These are phyloP conservation scores for Hymenochirus boettgeri DNA, from an alignment of 2,113 vertebrate species.

Conservation along the genomic window DNA sequence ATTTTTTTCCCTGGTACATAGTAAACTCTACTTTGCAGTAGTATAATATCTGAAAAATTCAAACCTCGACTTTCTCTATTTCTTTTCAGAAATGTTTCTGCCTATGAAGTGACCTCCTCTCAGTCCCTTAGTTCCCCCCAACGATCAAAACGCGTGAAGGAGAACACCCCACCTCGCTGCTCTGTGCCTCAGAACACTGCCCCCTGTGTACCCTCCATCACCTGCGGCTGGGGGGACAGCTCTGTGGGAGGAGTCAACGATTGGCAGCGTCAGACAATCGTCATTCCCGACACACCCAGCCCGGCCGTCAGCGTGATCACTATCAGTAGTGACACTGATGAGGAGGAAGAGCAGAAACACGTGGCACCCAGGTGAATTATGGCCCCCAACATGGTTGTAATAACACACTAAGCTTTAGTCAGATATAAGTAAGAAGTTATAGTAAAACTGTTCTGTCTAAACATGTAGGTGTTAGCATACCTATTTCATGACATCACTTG, in stretches of 20 bases:
- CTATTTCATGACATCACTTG: too few species aligned
- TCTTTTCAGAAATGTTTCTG: slow-evolving; percentile 77
- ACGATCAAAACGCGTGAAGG: slow-evolving; percentile 94
- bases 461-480: too few species aligned
- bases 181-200: slow-evolving; percentile 79
- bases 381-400: too few species aligned
- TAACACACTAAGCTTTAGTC: too few species aligned
- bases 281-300: slow-evolving; percentile 96
- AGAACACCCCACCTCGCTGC: slow-evolving; percentile 94
- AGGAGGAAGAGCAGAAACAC: slow-evolving; percentile 92
- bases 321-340: slow-evolving; percentile 97
- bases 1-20: too few species aligned
- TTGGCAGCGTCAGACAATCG: slow-evolving; percentile 86
- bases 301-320: slow-evolving; percentile 97
- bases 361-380: slow-evolving; percentile 79
- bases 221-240: slow-evolving; percentile 70
- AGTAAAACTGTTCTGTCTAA: too few species aligned
- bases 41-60: too few species aligned
- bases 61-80: too few species aligned
- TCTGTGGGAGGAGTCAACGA: slow-evolving; percentile 51
- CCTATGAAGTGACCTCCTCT: slow-evolving; percentile 89
- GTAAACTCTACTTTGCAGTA: too few species aligned
- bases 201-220: slow-evolving; percentile 67
- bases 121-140: slow-evolving; percentile 86
- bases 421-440: too few species aligned